Evolutionary conservation across 2,888 invertebrate genomes (phyloP).

Genomic region (Steinernema hermaphroditum): DNA sequence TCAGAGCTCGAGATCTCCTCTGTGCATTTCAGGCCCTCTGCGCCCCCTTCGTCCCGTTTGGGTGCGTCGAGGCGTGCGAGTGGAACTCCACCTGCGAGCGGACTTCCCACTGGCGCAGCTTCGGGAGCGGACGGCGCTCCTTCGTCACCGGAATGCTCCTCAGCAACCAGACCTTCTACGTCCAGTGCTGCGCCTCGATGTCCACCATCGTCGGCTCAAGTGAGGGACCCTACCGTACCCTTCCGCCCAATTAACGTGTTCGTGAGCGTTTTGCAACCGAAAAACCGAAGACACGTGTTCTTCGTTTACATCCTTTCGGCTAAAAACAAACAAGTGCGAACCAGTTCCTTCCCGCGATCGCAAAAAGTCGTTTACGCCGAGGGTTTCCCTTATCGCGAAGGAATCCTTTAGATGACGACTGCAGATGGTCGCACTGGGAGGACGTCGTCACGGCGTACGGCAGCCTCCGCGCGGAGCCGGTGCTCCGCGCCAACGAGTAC

Average conservation of each 20-base stretch:
- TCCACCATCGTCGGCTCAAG: slow-evolving; percentile 57
- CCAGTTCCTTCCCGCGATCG: slow-evolving; percentile 3
- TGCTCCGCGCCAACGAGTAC: slow-evolving; percentile 40
- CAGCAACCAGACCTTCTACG: slow-evolving; percentile 56
- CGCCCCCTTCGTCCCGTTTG: slow-evolving; percentile 58
- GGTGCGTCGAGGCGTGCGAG: slow-evolving; percentile 58
- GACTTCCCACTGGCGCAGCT: slow-evolving; percentile 44
- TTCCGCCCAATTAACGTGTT: background rate
- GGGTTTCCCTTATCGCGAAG: slow-evolving; percentile 11
- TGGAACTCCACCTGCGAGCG: slow-evolving; percentile 56
- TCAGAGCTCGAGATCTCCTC: no score
- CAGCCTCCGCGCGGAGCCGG: slow-evolving; percentile 47
- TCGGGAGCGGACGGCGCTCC: slow-evolving; percentile 55
- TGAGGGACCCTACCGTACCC: slow-evolving; percentile 31
- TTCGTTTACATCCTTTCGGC: slow-evolving; percentile 12
- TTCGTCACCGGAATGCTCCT: slow-evolving; percentile 63
- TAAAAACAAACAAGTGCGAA: slow-evolving; percentile 25
- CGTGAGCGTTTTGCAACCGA: slow-evolving; percentile 21
- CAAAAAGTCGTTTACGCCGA: slow-evolving; percentile 27
- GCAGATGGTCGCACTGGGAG: slow-evolving; percentile 42
- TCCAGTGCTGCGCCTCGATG: slow-evolving; percentile 63
- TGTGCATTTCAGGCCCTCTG: slow-evolving; percentile 62
- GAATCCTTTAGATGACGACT: slow-evolving; percentile 35
- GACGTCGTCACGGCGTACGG: slow-evolving; percentile 43
- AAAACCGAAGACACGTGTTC: slow-evolving; percentile 18